Percentiles rank a stretch among this genome's conserved stretches.
Evolutionary conservation across 2,113 vertebrate species (phyloP).

Genomic region (Raja brachyura): DNA sequence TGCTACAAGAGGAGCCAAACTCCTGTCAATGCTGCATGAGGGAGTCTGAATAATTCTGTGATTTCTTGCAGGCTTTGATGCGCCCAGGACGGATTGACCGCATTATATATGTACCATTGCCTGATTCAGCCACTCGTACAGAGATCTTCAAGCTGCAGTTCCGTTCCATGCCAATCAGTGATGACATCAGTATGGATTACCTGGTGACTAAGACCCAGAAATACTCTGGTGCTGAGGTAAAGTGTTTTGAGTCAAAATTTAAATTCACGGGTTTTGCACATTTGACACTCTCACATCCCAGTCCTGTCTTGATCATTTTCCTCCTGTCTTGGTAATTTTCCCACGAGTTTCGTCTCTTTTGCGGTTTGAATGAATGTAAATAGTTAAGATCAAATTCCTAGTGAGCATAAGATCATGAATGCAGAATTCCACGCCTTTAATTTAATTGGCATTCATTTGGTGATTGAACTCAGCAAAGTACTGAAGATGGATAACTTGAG

Average conservation of each 20-base stretch:
- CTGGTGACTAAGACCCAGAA: constrained; percentile 67
- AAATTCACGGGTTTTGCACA: not conserved
- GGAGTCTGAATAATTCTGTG: not conserved
- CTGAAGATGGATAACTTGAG: not conserved
- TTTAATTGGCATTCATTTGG: not conserved
- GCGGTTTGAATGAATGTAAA: not conserved
- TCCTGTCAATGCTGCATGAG: not conserved
- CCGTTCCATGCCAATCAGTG: constrained; percentile 66
- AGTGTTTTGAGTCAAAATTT: not conserved
- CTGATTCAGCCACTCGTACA: constrained; percentile 70
- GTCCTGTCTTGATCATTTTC: not conserved
- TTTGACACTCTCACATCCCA: not conserved
- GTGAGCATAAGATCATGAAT: not conserved
- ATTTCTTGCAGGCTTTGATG: constrained; percentile 75
- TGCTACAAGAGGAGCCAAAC: too few species aligned
- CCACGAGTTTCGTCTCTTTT: not conserved
- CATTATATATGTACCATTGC: constrained; percentile 84
- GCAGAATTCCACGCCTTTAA: not conserved
- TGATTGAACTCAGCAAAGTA: not conserved
- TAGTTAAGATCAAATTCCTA: not conserved
- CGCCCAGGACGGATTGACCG: constrained; percentile 91
- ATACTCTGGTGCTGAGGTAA: constrained; percentile 93
- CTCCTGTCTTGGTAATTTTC: not conserved
- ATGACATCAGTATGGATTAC: constrained; percentile 63
- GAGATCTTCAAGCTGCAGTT: constrained; percentile 84